Evolutionary conservation across 2,797 vertebrate species (phyloP).

Genomic region (Cyprinodon diabolis): DNA sequence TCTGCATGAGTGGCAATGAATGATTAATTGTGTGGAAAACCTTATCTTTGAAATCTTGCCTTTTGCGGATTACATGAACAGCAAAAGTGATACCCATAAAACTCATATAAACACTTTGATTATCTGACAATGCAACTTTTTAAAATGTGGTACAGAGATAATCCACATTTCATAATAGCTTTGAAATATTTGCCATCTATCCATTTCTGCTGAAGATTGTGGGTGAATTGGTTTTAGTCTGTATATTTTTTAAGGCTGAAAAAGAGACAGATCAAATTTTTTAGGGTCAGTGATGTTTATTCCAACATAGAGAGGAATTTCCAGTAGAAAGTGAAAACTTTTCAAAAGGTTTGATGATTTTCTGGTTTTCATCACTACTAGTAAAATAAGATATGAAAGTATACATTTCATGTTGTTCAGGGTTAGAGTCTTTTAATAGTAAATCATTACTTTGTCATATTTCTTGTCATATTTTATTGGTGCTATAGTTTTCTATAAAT

Average conservation of each 20-base stretch:
- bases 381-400: slow-evolving; percentile 1
- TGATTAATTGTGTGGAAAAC: slow-evolving; percentile 27
- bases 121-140: not conserved
- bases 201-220: not conserved
- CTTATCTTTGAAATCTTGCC: slow-evolving; percentile 18
- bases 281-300: slow-evolving; percentile 27
- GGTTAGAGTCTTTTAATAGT: slow-evolving; percentile 41
- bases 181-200: not conserved
- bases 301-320: slow-evolving; percentile 13
- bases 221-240: not conserved
- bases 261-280: slow-evolving; percentile 13
- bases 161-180: not conserved
- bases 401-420: slow-evolving; percentile 30
- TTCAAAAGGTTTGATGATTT: slow-evolving; percentile 13
- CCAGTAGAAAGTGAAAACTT: slow-evolving; percentile 30
- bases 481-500: not conserved
- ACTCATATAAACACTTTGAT: slow-evolving; percentile 4
- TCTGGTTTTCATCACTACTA: slow-evolving; percentile 31
- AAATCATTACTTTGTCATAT: slow-evolving; percentile 54
- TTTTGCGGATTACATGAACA: slow-evolving; percentile 6
- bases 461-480: not conserved
- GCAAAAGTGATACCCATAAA: not conserved
- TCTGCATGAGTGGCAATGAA: slow-evolving; percentile 20
- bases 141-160: slow-evolving; percentile 3
- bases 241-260: slow-evolving; percentile 15